Evolutionary conservation across 2,113 vertebrate species (phyloP).

Genomic region (Orthonyx spaldingii): DNA sequence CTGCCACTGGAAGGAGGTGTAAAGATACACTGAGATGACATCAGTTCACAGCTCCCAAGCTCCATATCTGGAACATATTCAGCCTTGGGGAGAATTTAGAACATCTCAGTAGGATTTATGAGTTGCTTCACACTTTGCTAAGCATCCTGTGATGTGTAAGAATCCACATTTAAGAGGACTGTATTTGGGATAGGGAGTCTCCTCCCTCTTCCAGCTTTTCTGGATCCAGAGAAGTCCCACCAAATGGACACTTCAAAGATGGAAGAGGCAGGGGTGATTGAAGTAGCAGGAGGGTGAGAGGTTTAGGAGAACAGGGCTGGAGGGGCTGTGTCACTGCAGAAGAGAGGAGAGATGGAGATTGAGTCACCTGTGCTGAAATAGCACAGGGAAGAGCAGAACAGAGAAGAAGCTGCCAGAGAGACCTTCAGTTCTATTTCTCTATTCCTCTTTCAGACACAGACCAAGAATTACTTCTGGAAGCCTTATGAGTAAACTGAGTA

Average conservation of each 20-base stretch:
- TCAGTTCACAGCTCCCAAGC: neutral
- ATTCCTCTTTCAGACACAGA: neutral
- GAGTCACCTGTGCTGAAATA: fast-evolving
- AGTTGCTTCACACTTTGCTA: neutral
- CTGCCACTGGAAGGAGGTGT: neutral
- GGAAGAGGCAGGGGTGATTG: neutral
- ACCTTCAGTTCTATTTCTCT: neutral
- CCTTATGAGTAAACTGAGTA: neutral
- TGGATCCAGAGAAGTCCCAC: neutral
- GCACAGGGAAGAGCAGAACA: neutral
- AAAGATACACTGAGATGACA: neutral
- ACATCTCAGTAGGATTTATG: neutral
- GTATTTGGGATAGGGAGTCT: neutral
- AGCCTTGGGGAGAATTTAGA: neutral
- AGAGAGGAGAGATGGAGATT: neutral
- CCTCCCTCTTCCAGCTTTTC: neutral
- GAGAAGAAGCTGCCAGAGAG: neutral
- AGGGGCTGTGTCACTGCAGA: fast-evolving
- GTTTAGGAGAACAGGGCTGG: neutral
- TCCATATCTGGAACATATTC: neutral
- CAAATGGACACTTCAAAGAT: neutral
- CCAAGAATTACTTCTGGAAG: neutral
- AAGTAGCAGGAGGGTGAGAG: neutral
- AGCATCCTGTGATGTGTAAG: neutral
- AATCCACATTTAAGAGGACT: neutral